Percentiles rank a stretch among this genome's conserved stretches.
Conservation (phyloP, 1,140 invertebrate genomes). For the Euura saliciscinereae region DNA sequence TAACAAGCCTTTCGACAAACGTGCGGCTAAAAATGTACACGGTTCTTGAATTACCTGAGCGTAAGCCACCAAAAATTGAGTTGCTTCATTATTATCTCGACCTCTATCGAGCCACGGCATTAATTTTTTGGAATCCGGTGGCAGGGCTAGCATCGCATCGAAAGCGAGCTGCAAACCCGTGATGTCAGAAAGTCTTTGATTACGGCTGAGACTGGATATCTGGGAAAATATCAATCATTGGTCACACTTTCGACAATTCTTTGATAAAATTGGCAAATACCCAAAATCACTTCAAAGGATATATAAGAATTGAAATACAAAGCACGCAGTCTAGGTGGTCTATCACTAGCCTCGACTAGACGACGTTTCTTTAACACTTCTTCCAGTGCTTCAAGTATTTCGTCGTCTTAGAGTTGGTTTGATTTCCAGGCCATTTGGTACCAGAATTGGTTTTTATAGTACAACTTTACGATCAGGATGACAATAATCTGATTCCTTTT, state of each 20-base stretch:
- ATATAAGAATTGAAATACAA: neutral
- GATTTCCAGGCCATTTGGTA: neutral
- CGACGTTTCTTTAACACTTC: neutral
- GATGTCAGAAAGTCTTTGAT: slow-evolving; percentile 39
- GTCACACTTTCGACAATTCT: neutral
- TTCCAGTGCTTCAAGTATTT: neutral
- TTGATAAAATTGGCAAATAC: neutral
- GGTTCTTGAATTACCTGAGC: slow-evolving; percentile 37
- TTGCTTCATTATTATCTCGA: slow-evolving; percentile 24
- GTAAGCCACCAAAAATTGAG: slow-evolving; percentile 42
- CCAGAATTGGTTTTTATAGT: neutral
- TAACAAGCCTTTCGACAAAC: too few relatives aligned
- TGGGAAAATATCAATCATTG: slow-evolving; percentile 21
- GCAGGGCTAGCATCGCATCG: slow-evolving; percentile 38
- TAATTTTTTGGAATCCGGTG: slow-evolving; percentile 14
- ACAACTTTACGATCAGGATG: neutral
- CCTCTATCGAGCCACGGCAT: slow-evolving; percentile 30
- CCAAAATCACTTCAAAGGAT: neutral
- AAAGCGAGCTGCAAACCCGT: slow-evolving; percentile 40
- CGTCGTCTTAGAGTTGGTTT: neutral
- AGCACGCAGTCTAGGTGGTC: neutral
- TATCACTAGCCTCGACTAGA: neutral
- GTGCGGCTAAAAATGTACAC: too few relatives aligned
- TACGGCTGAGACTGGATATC: slow-evolving; percentile 36
- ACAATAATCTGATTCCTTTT: too few relatives aligned